Evolutionary conservation across 2,797 vertebrate genomes (phyloP).

Genomic region (Alfaro cultratus): DNA sequence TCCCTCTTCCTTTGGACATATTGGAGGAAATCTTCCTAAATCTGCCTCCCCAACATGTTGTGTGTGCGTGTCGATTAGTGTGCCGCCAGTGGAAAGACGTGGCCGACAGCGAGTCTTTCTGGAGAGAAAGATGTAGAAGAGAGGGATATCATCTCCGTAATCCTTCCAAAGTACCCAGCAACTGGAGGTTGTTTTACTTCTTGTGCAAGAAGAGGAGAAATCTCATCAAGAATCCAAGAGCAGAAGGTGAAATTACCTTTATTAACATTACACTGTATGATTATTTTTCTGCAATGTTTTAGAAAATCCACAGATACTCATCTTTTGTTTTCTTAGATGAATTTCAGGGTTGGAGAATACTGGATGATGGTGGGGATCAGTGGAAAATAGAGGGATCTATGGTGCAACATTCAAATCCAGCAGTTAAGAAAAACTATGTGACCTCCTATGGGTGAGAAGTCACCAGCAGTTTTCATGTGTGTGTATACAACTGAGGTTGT

Average conservation of each 20-base stretch:
- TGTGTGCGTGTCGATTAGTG: conserved; percentile 81
- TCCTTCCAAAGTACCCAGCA: conserved; percentile 57
- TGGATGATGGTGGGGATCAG: conserved; percentile 40
- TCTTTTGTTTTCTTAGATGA: neutral
- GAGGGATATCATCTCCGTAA: conserved; percentile 69
- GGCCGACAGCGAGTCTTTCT: conserved; percentile 85
- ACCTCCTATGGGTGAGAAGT: conserved; percentile 87
- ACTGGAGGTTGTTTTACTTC: conserved; percentile 88
- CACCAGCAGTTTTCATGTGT: neutral
- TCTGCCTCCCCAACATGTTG: conserved; percentile 81
- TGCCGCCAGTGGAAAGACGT: conserved; percentile 86
- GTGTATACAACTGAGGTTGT: neutral
- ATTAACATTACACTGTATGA: neutral
- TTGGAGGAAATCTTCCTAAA: conserved; percentile 87
- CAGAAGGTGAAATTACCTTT: conserved; percentile 75
- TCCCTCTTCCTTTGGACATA: conserved; percentile 76
- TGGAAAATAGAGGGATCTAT: conserved; percentile 83
- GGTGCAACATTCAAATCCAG: conserved; percentile 66
- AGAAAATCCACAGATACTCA: neutral
- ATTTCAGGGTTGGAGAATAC: neutral
- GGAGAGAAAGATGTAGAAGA: conserved; percentile 86
- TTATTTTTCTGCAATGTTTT: neutral
- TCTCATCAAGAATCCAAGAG: conserved; percentile 87
- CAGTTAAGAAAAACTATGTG: conserved; percentile 86
- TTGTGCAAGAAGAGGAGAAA: conserved; percentile 82